Percentiles rank a stretch among this genome's conserved stretches.
phyloP scores from a whole-genome alignment of 2,113 vertebrate genomes.

The Donacobius atricapilla region DNA sequence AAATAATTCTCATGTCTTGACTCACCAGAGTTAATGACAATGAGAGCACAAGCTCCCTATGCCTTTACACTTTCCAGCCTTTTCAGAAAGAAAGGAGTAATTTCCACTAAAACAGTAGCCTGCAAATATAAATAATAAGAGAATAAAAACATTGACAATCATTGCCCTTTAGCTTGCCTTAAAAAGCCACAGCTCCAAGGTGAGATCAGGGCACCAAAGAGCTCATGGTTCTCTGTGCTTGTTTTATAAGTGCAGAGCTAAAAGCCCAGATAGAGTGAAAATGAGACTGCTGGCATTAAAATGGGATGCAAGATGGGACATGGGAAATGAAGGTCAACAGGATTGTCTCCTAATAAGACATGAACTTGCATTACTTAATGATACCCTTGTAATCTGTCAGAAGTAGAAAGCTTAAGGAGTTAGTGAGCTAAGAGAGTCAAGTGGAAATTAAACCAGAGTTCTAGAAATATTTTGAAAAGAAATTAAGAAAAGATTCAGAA shows the following conservation, averaged over 20 bases:
- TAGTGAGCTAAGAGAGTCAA: not conserved
- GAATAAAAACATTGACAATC: not conserved
- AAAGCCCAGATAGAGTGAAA: conserved; percentile 7
- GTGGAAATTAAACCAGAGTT: conserved; percentile 9
- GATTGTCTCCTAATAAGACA: conserved; percentile 53
- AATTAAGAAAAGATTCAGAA: not conserved
- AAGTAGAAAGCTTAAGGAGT: conserved; percentile 22
- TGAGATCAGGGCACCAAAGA: not conserved
- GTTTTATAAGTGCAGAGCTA: not conserved
- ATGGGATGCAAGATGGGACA: not conserved
- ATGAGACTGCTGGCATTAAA: not conserved
- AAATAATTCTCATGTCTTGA: not conserved
- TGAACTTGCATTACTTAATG: conserved; percentile 63
- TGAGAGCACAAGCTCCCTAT: not conserved
- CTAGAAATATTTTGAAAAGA: not conserved
- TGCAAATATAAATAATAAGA: not conserved
- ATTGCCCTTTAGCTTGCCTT: not conserved
- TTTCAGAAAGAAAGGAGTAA: not conserved
- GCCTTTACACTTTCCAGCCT: not conserved
- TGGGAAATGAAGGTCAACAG: conserved; percentile 46
- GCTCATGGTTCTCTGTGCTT: not conserved
- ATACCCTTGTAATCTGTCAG: conserved; percentile 45
- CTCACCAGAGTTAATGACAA: not conserved
- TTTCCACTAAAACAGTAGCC: not conserved
- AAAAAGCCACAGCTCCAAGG: not conserved